Base-by-base conservation (phyloP, 2,113 vertebrate genomes). In the Edolisoma coerulescens region DNA sequence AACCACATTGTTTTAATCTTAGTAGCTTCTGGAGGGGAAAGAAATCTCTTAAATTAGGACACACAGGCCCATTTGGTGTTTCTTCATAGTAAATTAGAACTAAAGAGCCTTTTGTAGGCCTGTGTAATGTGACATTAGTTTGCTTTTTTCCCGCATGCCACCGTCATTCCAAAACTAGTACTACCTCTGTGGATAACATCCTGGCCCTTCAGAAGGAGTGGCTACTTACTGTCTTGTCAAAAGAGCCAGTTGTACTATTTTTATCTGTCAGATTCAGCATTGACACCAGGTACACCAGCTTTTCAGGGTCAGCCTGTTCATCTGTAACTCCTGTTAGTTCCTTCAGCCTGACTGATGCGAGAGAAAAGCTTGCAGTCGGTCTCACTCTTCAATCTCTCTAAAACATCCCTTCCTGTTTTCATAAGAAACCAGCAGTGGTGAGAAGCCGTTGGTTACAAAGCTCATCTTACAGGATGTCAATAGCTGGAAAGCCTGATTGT, bases 381-480 rank as follows among this genome's bases (percentile, higher is more conserved):
- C 11, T 32, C 17, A 4, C 44, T 80, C 42, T 54, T 54, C 37
- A 57, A 16, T 89, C 77, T 95, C 84, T 93, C 53, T 76, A 23
- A 79, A 93, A 82, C 82, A 85, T 87, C 35, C 78, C 27, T 95
- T 96, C 93, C 93, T 93, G 74, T 79, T 94, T 86, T 89, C 3
- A 0, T 33, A 17, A 91, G 37, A 63, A 91, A 23, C 33, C 67
- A 61, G 67, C 68, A 45, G 78, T 52, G 75, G 39, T 79, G 44
- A 70, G 76, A 73, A 73, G 37, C 47, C 0, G 3, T 84, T 68
- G 47, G 45, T 68, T 88, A 11, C 7, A 32, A 10, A 37, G 53
- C 57, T 70, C 75, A 41, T 79, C 24, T 54, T 69, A 32, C 75
- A 80, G 84, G 53, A 61, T 83, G 67, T 79, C 73, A 47, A 0